Evolutionary conservation across 2,888 invertebrate species (phyloP).

Genomic region (Macrophya annulata): DNA sequence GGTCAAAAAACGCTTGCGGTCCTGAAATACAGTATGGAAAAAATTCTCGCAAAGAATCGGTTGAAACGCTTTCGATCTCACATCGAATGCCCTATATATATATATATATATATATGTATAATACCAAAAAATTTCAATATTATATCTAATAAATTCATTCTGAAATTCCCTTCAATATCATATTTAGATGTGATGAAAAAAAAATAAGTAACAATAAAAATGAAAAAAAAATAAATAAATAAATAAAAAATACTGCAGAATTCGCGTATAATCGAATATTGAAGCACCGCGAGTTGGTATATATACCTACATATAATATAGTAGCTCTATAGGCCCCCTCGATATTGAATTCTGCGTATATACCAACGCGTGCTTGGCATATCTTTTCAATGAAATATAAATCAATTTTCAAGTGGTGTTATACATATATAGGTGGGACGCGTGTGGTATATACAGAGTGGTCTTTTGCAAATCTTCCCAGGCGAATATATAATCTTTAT

Average conservation of each 20-base stretch:
- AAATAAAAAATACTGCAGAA: neutral
- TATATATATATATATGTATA: no score
- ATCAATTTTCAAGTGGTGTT: neutral
- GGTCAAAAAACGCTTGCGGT: no score
- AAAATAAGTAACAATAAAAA: neutral
- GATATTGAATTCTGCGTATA: conserved; percentile 9
- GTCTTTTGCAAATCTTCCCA: no score
- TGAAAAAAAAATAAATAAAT: neutral
- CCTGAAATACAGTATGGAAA: no score
- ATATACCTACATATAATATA: neutral
- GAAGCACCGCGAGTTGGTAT: neutral
- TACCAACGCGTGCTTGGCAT: neutral
- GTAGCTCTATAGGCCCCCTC: neutral
- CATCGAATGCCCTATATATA: no score
- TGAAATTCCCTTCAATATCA: no score
- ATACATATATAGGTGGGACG: neutral
- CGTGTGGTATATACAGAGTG: conserved; percentile 5
- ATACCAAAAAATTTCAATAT: no score
- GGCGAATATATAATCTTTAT: no score
- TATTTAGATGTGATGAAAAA: neutral
- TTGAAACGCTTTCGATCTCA: no score
- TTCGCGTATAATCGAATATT: neutral
- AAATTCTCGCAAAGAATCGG: no score
- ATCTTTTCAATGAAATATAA: neutral
- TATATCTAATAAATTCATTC: no score